These are phyloP conservation scores for Diplodus puntazzo DNA, from an alignment of 2,797 vertebrate genomes.

Conservation along the genomic window DNA sequence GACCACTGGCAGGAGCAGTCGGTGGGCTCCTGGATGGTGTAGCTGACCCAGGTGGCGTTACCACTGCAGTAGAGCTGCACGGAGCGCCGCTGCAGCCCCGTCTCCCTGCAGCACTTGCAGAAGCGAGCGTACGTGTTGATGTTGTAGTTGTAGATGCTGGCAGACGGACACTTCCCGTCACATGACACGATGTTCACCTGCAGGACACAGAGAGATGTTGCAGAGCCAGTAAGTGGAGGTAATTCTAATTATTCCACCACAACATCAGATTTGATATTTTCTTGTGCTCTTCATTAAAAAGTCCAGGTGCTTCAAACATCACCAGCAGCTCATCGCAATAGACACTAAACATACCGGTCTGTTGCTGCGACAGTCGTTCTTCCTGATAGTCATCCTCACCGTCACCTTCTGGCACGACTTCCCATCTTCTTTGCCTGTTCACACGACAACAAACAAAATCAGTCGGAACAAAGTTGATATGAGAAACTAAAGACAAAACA, in stretches of 20 bases:
- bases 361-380: constrained; percentile 97
- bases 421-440: constrained; percentile 96
- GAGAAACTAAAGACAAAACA: not conserved
- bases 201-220: not conserved
- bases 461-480: not conserved
- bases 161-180: constrained; percentile 96
- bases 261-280: not conserved
- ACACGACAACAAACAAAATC: constrained; percentile 36
- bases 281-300: not conserved
- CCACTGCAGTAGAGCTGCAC: constrained; percentile 95
- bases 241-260: not conserved
- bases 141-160: constrained; percentile 99
- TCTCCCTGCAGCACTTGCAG: constrained; percentile 98
- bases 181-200: constrained; percentile 99
- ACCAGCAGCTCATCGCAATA: not conserved
- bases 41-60: constrained; percentile 96
- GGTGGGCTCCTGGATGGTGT: constrained; percentile 95
- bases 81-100: constrained; percentile 92
- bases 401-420: constrained; percentile 99
- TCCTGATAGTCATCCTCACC: constrained; percentile 98
- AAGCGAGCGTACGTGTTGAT: constrained; percentile 97
- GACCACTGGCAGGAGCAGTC: constrained; percentile 99
- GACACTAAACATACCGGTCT: constrained; percentile 87
- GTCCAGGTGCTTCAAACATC: not conserved
- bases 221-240: not conserved